Conservation (phyloP, 2,113 vertebrate genomes). For the Planiliza haematocheilus region DNA sequence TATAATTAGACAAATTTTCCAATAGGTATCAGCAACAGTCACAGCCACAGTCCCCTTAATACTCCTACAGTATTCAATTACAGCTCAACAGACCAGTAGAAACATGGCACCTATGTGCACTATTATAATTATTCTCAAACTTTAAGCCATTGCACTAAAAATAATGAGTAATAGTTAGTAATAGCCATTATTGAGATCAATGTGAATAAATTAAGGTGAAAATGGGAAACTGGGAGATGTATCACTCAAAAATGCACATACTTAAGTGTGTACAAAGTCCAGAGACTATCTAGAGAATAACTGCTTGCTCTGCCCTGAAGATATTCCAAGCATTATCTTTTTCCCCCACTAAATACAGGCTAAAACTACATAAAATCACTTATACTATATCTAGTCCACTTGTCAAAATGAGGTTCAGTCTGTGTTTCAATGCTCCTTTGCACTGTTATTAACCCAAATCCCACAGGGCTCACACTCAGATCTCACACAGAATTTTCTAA, state of each 20-base stretch:
- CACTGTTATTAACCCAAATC: neutral
- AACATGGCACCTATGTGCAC: neutral
- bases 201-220: slow-evolving; percentile 16
- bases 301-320: slow-evolving; percentile 41
- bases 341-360: slow-evolving; percentile 22
- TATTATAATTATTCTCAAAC: neutral
- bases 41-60: too few species aligned
- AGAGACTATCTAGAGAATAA: slow-evolving; percentile 39
- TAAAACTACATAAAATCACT: slow-evolving; percentile 32
- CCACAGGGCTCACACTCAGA: neutral
- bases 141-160: neutral
- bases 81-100: too few species aligned
- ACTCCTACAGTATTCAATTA: too few species aligned
- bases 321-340: slow-evolving; percentile 33
- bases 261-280: slow-evolving; percentile 3
- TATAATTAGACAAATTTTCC: too few species aligned
- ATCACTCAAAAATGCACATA: slow-evolving; percentile 38
- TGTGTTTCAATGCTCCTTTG: slow-evolving; percentile 13
- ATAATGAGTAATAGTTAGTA: neutral
- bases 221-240: slow-evolving; percentile 41
- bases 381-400: slow-evolving; percentile 24
- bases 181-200: slow-evolving; percentile 8
- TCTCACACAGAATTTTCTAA: neutral
- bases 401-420: slow-evolving; percentile 26
- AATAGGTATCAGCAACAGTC: too few species aligned